Base-by-base conservation (phyloP, 2,797 vertebrate species). In the Sciurus carolinensis region DNA sequence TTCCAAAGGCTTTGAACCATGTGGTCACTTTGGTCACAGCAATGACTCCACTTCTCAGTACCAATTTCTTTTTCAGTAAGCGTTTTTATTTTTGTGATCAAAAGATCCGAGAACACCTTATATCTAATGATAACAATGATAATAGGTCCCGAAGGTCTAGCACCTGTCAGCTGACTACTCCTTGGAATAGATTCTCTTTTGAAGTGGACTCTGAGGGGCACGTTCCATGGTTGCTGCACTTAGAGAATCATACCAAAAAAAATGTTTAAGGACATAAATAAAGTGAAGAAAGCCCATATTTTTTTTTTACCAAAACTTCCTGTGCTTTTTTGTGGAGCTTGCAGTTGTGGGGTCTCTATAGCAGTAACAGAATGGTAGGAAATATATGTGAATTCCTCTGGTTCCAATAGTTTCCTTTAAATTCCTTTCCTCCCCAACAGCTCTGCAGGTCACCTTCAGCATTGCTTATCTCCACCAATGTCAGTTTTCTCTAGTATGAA, bases 381-480 rank as follows among this genome's bases (percentile, higher is more conserved):
- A 83, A 73, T 18, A 28, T 3, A 42, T 62, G 4, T 26, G 14
- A 28, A 2, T 72, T 77, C 30, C 44, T 47, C 30, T 20, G 39
- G 33, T n/a, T 86, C 20, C 39, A 6, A 84, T 4, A 8, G 20
- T 81, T 57, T 72, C 28, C 15, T 14, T 28, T 3, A 67, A 50
- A 7, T 57, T 47, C 2, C 20, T 28, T 73, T 67, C 33, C 75
- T 76, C n/a, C 44, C 1, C 26, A 47, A 52, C 33, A 24, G 11
- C 1, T 33, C 57, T 66, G 5, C 17, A 6, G 30, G 64, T 57
- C 69, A 79, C 33, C 4, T 18, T 9, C 57, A 47, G 28, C 1
- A 54, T 11, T 42, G 13, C 13, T n/a, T 44, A 1, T 0, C 12
- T 7, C 17, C 7, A 57, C 1, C 17, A 30, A 12, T 8, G 22